These are phyloP conservation scores for Phragmatobia fuliginosa DNA, from an alignment of 2,888 invertebrate genomes.

Conservation along the genomic window DNA sequence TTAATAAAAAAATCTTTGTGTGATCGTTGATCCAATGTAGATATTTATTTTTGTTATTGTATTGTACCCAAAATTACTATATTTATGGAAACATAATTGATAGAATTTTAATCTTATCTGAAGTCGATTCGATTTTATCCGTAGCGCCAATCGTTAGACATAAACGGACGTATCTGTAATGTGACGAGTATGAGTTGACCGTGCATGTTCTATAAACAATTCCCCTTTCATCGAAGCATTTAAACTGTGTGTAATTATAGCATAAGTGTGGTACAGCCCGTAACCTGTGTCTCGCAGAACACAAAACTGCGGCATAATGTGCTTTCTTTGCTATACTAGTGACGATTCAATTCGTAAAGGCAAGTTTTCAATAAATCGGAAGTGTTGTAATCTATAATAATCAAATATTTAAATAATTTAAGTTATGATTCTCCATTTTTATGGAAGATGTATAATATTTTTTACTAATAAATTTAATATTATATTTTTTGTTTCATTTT, in stretches of 20 bases:
- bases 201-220: constrained; percentile 57
- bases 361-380: constrained; percentile 77
- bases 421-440: constrained; percentile 86
- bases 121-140: constrained; percentile 49
- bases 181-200: constrained; percentile 46
- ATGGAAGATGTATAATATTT: constrained; percentile 87
- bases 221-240: constrained; percentile 74
- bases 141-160: constrained; percentile 50
- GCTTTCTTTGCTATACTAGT: constrained; percentile 80
- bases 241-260: constrained; percentile 75
- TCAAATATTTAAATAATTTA: constrained; percentile 83
- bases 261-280: constrained; percentile 59
- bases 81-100: constrained; percentile 73
- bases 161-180: constrained; percentile 41
- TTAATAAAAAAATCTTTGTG: constrained; percentile 72
- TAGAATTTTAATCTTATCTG: constrained; percentile 67
- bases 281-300: constrained; percentile 9
- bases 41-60: constrained; percentile 87
- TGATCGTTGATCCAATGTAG: constrained; percentile 85
- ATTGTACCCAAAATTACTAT: constrained; percentile 82
- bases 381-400: constrained; percentile 84
- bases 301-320: constrained; percentile 39
- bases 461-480: constrained; percentile 87
- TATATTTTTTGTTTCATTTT: constrained; percentile 76
- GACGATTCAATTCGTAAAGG: constrained; percentile 76